Conservation (phyloP, 2,888 invertebrate genomes). For the Flexamia atlantica region DNA sequence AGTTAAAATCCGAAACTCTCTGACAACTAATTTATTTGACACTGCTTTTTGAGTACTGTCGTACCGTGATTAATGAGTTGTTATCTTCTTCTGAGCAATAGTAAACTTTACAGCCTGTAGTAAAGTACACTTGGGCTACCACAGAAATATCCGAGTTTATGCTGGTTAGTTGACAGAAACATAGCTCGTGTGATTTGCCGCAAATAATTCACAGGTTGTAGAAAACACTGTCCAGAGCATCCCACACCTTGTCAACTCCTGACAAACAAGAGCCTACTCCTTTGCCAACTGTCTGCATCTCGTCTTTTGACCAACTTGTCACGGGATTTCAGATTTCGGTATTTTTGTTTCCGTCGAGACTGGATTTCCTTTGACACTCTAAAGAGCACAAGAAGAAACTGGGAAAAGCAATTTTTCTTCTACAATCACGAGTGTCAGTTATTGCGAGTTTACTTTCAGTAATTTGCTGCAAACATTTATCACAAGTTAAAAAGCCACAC, state of each 20-base stretch:
- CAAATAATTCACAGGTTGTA: neutral
- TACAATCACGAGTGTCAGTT: too few species aligned
- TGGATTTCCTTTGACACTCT: neutral
- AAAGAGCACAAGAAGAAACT: too few species aligned
- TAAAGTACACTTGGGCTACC: neutral
- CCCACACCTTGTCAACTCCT: neutral
- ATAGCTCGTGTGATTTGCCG: neutral
- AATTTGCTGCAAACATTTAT: too few species aligned
- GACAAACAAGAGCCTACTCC: neutral
- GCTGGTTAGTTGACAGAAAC: neutral
- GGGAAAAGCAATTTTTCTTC: too few species aligned
- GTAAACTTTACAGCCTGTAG: neutral
- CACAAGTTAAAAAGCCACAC: too few species aligned
- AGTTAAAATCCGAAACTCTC: too few species aligned
- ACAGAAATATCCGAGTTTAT: neutral
- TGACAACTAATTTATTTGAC: too few species aligned
- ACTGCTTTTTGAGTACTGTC: too few species aligned
- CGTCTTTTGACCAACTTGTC: neutral
- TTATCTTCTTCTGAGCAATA: neutral
- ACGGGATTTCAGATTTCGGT: neutral
- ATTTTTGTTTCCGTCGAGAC: neutral
- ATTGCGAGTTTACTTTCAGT: too few species aligned
- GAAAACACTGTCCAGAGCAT: neutral
- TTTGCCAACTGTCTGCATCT: conserved; percentile 9
- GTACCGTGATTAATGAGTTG: too few species aligned